A percentile compares a stretch with the other conserved stretches of the same genome.
Evolutionary conservation across 2,113 vertebrate genomes (phyloP).

Genomic region (Pterocles orientalis): DNA sequence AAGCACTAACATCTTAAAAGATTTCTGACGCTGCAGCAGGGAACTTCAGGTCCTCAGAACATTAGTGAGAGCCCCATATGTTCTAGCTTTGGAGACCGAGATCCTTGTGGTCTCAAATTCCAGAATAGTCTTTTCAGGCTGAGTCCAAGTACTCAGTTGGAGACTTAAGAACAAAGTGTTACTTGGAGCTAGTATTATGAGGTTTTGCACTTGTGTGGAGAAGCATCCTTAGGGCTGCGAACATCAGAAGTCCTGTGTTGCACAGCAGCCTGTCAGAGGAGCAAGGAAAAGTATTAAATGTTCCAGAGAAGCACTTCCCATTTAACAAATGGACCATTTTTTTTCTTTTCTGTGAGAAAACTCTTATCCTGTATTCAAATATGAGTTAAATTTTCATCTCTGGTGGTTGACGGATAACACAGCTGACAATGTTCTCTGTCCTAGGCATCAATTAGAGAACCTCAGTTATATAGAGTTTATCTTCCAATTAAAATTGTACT

Average conservation of each 20-base stretch:
- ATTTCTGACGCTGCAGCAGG: neutral
- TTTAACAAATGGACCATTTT: neutral
- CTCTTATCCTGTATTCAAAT: neutral
- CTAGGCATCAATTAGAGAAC: neutral
- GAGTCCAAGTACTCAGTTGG: neutral
- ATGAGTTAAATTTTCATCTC: neutral
- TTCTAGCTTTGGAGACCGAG: neutral
- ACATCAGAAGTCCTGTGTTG: neutral
- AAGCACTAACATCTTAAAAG: neutral
- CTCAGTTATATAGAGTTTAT: neutral
- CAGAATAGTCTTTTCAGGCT: neutral
- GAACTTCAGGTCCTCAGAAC: neutral
- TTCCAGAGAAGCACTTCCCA: neutral
- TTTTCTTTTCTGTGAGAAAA: neutral
- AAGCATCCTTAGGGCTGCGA: neutral
- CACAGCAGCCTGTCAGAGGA: neutral
- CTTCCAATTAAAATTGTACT: neutral
- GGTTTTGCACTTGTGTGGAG: neutral
- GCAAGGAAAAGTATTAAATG: neutral
- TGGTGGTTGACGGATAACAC: neutral
- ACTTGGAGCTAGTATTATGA: neutral
- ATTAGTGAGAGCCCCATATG: neutral
- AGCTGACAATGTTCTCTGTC: neutral
- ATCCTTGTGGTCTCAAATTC: neutral
- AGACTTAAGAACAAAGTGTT: neutral